A percentile compares a stretch with the other conserved stretches of the same genome.
phyloP scores from a whole-genome alignment of 2,888 invertebrate species.

The Melinaea marsaeus region DNA sequence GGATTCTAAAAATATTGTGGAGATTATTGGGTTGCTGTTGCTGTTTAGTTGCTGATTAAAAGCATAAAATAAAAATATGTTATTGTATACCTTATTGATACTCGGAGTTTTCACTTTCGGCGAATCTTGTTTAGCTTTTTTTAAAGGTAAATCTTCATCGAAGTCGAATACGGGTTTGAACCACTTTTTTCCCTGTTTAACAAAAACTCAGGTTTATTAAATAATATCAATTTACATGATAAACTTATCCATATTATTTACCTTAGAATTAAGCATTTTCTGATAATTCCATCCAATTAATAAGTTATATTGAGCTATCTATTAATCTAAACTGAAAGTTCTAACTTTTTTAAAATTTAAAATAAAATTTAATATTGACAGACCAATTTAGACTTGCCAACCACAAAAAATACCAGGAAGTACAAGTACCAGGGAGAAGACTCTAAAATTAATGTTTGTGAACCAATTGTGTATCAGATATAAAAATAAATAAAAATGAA shows the following conservation, averaged over 20 bases:
- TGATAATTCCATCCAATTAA: not conserved
- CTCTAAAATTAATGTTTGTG: too few relatives aligned
- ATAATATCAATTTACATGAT: conserved; percentile 6
- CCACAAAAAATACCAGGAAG: too few relatives aligned
- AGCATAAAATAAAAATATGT: not conserved
- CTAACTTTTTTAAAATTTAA: too few relatives aligned
- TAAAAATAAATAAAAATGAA: too few relatives aligned
- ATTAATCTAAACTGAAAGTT: too few relatives aligned
- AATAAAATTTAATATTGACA: too few relatives aligned
- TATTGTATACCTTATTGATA: conserved; percentile 27
- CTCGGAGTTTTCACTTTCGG: conserved; percentile 15
- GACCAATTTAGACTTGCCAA: too few relatives aligned
- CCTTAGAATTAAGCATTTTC: conserved; percentile 18
- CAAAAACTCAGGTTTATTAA: conserved; percentile 7
- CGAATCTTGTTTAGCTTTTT: conserved; percentile 36
- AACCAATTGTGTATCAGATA: too few relatives aligned
- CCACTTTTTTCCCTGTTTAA: conserved; percentile 58
- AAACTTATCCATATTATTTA: not conserved
- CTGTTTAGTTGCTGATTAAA: too few relatives aligned
- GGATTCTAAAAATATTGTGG: conserved; percentile 14
- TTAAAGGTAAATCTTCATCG: conserved; percentile 49
- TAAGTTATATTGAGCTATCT: too few relatives aligned
- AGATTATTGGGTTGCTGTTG: not conserved
- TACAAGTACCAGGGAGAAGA: too few relatives aligned
- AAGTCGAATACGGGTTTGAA: conserved; percentile 64